Evolutionary conservation across 2,797 vertebrate genomes (phyloP).

Genomic region (Onychomys arenicola): DNA sequence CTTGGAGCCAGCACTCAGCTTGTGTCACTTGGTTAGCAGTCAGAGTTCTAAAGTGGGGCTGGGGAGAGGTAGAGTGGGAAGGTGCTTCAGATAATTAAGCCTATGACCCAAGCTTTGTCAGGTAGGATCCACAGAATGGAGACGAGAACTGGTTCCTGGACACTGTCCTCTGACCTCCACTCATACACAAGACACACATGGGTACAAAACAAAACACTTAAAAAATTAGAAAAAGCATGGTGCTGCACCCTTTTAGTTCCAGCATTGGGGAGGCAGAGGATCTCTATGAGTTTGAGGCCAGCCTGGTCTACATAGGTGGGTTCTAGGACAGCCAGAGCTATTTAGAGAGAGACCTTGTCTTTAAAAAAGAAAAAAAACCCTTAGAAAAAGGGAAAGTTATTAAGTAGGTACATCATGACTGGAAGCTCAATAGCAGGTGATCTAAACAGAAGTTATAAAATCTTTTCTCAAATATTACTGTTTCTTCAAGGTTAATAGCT

Average conservation of each 20-base stretch:
- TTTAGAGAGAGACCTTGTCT: neutral
- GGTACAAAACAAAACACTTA: neutral
- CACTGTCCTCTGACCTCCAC: neutral
- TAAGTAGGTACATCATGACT: neutral
- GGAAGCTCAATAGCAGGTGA: neutral
- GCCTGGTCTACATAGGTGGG: neutral
- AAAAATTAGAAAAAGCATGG: too few species aligned
- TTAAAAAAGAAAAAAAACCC: neutral
- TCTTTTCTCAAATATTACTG: neutral
- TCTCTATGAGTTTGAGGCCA: neutral
- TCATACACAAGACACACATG: neutral
- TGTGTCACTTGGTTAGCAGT: neutral
- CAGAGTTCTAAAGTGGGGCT: neutral
- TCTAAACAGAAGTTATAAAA: neutral
- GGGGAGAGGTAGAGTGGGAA: neutral
- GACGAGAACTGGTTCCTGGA: neutral
- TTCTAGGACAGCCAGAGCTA: neutral
- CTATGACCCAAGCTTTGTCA: neutral
- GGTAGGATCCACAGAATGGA: neutral
- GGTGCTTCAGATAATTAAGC: neutral
- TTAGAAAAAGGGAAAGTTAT: neutral
- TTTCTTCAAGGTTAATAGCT: conserved; percentile 45
- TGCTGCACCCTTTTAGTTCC: neutral
- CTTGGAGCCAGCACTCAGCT: conserved; percentile 26
- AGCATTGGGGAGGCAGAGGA: neutral